Percentiles rank a stretch among this genome's conserved stretches.
Evolutionary conservation across 2,797 vertebrate genomes (phyloP).

Genomic region (Halcyon smyrnensis): DNA sequence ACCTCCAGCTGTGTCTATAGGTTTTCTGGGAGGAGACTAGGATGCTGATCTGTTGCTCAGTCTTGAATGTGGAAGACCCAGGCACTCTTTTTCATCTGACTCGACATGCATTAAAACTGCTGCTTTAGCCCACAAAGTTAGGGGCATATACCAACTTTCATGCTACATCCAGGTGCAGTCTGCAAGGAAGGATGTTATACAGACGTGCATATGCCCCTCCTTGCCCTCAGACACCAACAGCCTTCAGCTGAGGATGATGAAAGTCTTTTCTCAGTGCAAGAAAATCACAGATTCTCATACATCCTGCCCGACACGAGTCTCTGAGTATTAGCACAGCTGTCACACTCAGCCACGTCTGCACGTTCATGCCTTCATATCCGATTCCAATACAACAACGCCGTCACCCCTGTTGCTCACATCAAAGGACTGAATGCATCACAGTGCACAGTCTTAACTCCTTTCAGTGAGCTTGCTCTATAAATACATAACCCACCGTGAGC

Average conservation of each 20-base stretch:
- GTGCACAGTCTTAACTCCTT: constrained; percentile 20
- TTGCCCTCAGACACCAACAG: not conserved
- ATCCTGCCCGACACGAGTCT: not conserved
- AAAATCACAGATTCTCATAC: not conserved
- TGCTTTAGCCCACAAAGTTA: not conserved
- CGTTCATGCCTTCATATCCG: not conserved
- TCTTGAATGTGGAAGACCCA: not conserved
- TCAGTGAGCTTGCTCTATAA: constrained; percentile 23
- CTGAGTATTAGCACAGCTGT: not conserved
- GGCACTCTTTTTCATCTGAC: not conserved
- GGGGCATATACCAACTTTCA: not conserved
- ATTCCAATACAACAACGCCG: not conserved
- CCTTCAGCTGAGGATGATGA: not conserved
- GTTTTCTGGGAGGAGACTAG: not conserved
- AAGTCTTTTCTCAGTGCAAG: not conserved
- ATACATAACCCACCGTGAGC: not conserved
- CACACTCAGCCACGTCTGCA: not conserved
- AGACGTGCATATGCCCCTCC: not conserved
- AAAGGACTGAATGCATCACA: constrained; percentile 11
- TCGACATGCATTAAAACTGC: not conserved
- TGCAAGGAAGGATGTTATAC: not conserved
- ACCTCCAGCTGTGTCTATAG: not conserved
- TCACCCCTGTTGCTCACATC: constrained; percentile 23
- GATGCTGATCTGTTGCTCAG: not conserved
- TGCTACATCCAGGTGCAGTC: not conserved